phyloP scores from a whole-genome alignment of 2,113 vertebrate species.

The Chionodraco myersi region DNA sequence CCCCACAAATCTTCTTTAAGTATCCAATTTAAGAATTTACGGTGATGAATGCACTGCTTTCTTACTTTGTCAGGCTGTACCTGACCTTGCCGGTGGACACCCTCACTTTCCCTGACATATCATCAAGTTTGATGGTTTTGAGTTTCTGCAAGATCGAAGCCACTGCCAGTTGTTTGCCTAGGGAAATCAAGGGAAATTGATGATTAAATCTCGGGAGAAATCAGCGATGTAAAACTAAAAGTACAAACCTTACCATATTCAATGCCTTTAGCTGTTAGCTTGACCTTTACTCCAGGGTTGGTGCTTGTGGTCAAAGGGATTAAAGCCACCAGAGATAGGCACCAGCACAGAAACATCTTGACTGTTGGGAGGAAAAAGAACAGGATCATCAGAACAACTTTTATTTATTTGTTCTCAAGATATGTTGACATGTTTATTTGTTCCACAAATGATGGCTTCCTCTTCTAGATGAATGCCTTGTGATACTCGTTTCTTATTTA shows the following conservation, averaged over 20 bases:
- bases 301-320: slow-evolving; percentile 34
- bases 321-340: slow-evolving; percentile 65
- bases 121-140: slow-evolving; percentile 73
- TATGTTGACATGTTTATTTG: no score
- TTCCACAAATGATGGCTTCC: no score
- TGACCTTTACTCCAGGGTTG: slow-evolving; percentile 79
- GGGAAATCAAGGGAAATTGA: not conserved
- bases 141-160: slow-evolving; percentile 73
- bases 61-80: slow-evolving; percentile 82
- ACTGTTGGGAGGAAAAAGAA: slow-evolving; percentile 29
- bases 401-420: no score
- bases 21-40: not conserved
- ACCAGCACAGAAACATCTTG: slow-evolving; percentile 66
- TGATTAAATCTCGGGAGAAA: not conserved
- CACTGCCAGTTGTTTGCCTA: slow-evolving; percentile 79
- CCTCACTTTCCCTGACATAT: slow-evolving; percentile 71
- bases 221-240: no score
- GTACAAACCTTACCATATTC: slow-evolving; percentile 77
- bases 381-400: not conserved
- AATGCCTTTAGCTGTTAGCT: slow-evolving; percentile 78
- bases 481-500: no score
- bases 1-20: no score
- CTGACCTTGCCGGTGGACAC: slow-evolving; percentile 80
- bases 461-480: no score
- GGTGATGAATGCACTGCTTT: not conserved